Evolutionary conservation across 1,140 invertebrate genomes (phyloP).

Genomic region (Aphidius ervi): DNA sequence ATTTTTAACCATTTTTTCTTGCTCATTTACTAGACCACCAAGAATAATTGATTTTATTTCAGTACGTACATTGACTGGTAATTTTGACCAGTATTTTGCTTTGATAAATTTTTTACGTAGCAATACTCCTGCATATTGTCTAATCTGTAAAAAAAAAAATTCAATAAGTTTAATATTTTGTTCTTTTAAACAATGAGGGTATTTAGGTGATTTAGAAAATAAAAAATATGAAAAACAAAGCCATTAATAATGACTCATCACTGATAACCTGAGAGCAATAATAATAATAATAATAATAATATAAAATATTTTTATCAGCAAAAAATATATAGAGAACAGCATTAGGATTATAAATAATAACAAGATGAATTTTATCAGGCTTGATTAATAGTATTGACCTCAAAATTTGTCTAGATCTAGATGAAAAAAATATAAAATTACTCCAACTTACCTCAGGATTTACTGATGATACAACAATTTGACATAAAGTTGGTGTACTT

Average conservation of each 20-base stretch:
- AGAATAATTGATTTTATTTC: constrained; percentile 42
- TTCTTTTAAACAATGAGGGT: too few relatives aligned
- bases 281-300: too few relatives aligned
- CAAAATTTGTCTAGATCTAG: constrained; percentile 7
- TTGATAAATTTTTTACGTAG: constrained; percentile 60
- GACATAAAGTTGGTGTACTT: constrained; percentile 56
- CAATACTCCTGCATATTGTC: constrained; percentile 66
- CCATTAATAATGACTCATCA: too few relatives aligned
- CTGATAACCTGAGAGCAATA: too few relatives aligned
- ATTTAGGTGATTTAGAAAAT: too few relatives aligned
- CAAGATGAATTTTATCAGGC: too few relatives aligned
- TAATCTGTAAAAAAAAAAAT: constrained; percentile 48
- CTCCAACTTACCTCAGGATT: constrained; percentile 54
- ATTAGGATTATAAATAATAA: too few relatives aligned
- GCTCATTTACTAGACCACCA: constrained; percentile 60
- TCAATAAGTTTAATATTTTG: too few relatives aligned
- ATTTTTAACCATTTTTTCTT: constrained; percentile 61
- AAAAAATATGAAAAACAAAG: too few relatives aligned
- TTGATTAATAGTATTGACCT: too few relatives aligned
- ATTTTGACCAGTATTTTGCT: constrained; percentile 59
- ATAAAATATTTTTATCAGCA: too few relatives aligned
- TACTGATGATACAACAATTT: constrained; percentile 55
- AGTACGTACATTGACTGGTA: constrained; percentile 47
- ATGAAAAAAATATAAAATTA: constrained; percentile 10
- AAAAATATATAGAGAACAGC: too few relatives aligned